Base-by-base conservation (phyloP, 2,888 invertebrate species). In the Lasioglossum malachurum region DNA sequence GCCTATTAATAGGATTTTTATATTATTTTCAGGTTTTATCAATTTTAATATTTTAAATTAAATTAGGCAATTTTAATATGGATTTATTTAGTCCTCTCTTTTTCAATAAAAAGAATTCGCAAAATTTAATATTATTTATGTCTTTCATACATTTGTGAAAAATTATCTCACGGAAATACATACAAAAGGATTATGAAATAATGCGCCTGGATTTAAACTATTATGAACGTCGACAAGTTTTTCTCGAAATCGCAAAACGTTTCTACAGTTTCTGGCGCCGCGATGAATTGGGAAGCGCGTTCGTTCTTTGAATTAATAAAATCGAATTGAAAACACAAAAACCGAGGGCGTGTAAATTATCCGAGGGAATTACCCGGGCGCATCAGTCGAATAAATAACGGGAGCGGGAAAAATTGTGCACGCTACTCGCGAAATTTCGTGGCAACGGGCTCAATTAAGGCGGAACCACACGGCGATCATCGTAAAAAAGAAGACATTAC, bases 391-490 rank as follows among this genome's bases (percentile, higher is more conserved):
- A 14, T 60, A 14, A 60, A 60, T 60, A 60, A 60, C 60, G 23
- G 5, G 27, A 60, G 14, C 60, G 12, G 14, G 60, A 27, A 60
- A 27, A 14, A 60, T 60, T 27, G 12, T 14, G 60, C 60, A 12
- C 60, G 60, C 27, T 60, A 14, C 60, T 60, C n/a, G 27, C n/a
- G 12, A 60, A 27, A 60, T 67, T 74, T 82, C 78, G 74, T 49
- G 73, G 60, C 64, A 31, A 41, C 64, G 71, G 7, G 73, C 67
- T 83, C 80, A 80, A 83, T 83, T 83, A 80, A 83, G 44, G 73
- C 67, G 79, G 53, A 12, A 27, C 19, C 78, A 31, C 41, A 38
- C 41, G 49, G 14, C 60, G 64, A 46, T 31, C 27, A 31, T 67
- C 64, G 57, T 78, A 75, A 74, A 79, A 46, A 74, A 46, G 23